Base-by-base conservation (phyloP, 2,797 vertebrate genomes). In the Taenioides sp. region DNA sequence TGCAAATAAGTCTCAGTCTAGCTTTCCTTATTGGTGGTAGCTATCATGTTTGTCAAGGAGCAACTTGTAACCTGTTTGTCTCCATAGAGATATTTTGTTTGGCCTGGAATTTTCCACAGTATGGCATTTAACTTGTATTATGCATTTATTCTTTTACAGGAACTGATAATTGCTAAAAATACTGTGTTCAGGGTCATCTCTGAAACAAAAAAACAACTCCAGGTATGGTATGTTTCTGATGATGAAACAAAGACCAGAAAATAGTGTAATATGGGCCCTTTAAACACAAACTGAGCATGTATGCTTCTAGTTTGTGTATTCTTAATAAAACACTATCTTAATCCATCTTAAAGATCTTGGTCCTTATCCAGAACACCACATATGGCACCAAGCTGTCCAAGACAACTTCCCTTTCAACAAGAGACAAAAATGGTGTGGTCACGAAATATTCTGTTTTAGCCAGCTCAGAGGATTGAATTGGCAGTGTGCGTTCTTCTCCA, bases 401-500 rank as follows among this genome's bases (percentile, higher is more conserved):
- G 81, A 81, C 76, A 69, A 80, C 60, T 75, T 72, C 43, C 67
- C 65, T 80, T 85, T 88, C 75, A 86, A 74, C 63, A 70, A 58
- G 66, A 73, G 75, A 73, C 76, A 60, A 76, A 67, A 70, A 78
- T 73, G 79, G 73, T 86, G 76, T 79, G 57, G 79, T 84, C 78
- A 81, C 67, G 54, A 86, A 88, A 78, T 12, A 14, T 73, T 80
- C n/a, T 31, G 66, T 80, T 76, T 71, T 81, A 62, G 88, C 89
- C 89, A 90, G 70, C 67, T 47, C 54, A 75, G 82, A 70, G 79
- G 78, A 90, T 87, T 86, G 82, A 83, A 74, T 87, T 91, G 91
- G 91, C 88, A 90, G 77, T 72, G 67, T 69, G 23, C 65, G 76
- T 34, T 31, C 52, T 72, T 57, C 88, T 81, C 81, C 84, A 52